Percentiles rank a stretch among this genome's conserved stretches.
Conservation (phyloP, 2,113 vertebrate species). For the Cinclus cinclus region DNA sequence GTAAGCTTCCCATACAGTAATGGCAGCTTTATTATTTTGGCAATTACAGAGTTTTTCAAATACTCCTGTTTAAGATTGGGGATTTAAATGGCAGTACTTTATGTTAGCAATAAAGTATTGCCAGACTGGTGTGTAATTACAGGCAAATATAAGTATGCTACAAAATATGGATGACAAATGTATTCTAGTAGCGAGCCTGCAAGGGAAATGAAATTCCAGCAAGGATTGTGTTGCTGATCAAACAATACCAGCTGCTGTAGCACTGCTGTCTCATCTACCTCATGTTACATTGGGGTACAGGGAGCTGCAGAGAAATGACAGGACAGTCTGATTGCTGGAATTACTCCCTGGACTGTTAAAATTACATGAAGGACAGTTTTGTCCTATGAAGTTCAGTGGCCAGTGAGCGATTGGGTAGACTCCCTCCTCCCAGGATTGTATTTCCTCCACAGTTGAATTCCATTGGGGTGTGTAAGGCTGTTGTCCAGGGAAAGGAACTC, state of each 20-base stretch:
- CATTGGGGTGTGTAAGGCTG: background rate
- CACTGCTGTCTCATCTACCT: background rate
- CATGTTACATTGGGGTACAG: background rate
- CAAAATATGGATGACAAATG: slow-evolving; percentile 51
- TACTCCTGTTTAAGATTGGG: background rate
- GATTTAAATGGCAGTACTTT: slow-evolving; percentile 42
- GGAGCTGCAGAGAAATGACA: background rate
- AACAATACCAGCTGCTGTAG: slow-evolving; percentile 21
- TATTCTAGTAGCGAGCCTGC: slow-evolving; percentile 19
- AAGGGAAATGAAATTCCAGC: slow-evolving; percentile 50
- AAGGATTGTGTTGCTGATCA: slow-evolving; percentile 42
- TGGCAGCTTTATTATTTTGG: slow-evolving; percentile 45
- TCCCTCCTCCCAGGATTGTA: background rate
- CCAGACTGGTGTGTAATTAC: slow-evolving; percentile 51
- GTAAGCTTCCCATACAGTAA: slow-evolving; percentile 15
- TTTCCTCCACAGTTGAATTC: background rate
- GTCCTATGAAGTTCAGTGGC: background rate
- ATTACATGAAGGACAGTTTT: background rate
- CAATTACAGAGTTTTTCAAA: slow-evolving; percentile 41
- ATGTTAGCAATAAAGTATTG: slow-evolving; percentile 54
- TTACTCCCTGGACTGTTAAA: background rate
- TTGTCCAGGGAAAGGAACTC: background rate
- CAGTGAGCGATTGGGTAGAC: background rate
- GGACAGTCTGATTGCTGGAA: background rate
- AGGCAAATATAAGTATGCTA: slow-evolving; percentile 43